These are phyloP conservation scores for Scotopteryx bipunctaria DNA, from an alignment of 2,888 invertebrate genomes.

Conservation along the genomic window DNA sequence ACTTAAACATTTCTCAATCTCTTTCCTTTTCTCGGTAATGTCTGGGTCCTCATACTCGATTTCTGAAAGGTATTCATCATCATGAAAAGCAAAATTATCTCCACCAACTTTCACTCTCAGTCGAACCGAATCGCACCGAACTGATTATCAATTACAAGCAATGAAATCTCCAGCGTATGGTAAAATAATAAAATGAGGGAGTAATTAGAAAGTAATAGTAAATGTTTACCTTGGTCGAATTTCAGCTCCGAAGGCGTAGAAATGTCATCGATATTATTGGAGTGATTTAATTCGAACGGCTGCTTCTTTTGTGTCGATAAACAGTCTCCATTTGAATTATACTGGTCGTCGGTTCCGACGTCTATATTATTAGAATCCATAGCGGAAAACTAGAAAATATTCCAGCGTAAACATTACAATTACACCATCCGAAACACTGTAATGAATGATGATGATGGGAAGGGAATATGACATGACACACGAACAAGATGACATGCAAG, in stretches of 20 bases:
- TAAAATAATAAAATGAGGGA: conserved; percentile 38
- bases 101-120: conserved; percentile 46
- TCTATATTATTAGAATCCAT: conserved; percentile 71
- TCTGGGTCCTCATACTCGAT: conserved; percentile 84
- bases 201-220: conserved; percentile 44
- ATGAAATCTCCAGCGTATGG: conserved; percentile 17
- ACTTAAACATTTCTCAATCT: conserved; percentile 83
- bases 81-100: conserved; percentile 32
- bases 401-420: conserved; percentile 76
- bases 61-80: conserved; percentile 52
- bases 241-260: conserved; percentile 85
- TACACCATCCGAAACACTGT: conserved; percentile 63
- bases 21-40: conserved; percentile 83
- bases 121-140: conserved; percentile 4
- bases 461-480: too few relatives aligned
- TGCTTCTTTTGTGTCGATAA: conserved; percentile 53
- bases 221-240: conserved; percentile 86
- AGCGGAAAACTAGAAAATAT: conserved; percentile 59
- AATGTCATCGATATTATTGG: conserved; percentile 81
- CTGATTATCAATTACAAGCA: conserved; percentile 12
- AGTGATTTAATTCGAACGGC: conserved; percentile 61
- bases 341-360: conserved; percentile 58
- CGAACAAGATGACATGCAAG: too few relatives aligned
- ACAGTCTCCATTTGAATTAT: conserved; percentile 66
- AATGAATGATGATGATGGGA: conserved; percentile 45